Percentiles rank a stretch among this genome's conserved stretches.
phyloP scores from a whole-genome alignment of 2,888 invertebrate genomes.

The Uloborus plumipes region DNA sequence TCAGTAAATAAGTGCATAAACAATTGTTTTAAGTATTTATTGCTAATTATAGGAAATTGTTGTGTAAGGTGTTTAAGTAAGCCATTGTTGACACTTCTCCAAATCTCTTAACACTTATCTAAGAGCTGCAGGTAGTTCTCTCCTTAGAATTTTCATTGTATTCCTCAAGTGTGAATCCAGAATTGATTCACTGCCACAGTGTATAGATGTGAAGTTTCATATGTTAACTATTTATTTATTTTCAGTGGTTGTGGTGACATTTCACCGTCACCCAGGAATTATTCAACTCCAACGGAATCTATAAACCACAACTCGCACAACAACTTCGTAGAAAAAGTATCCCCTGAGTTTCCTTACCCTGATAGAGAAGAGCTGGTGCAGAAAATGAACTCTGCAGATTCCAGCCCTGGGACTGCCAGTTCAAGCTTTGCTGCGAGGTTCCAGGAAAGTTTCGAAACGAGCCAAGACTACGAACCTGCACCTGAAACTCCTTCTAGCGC shows the following conservation, averaged over 20 bases:
- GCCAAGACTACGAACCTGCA: conserved; percentile 26
- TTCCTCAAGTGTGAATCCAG: no score
- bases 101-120: no score
- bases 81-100: no score
- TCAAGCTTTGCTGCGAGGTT: conserved; percentile 33
- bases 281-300: conserved; percentile 22
- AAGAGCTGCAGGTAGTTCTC: no score
- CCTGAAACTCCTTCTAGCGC: conserved; percentile 40
- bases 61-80: no score
- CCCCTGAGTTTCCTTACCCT: conserved; percentile 40
- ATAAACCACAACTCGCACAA: conserved; percentile 32
- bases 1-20: no score
- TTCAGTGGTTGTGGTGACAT: conserved; percentile 30
- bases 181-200: no score
- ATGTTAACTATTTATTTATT: neutral
- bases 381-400: conserved; percentile 23
- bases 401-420: conserved; percentile 41
- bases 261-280: conserved; percentile 12
- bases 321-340: conserved; percentile 31
- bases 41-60: no score
- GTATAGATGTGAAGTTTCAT: neutral
- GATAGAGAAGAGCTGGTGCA: conserved; percentile 34
- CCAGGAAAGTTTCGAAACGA: conserved; percentile 45
- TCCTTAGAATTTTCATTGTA: no score
- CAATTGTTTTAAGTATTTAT: no score